These are phyloP conservation scores for Leucania comma DNA, from an alignment of 2,888 invertebrate genomes.

Conservation along the genomic window DNA sequence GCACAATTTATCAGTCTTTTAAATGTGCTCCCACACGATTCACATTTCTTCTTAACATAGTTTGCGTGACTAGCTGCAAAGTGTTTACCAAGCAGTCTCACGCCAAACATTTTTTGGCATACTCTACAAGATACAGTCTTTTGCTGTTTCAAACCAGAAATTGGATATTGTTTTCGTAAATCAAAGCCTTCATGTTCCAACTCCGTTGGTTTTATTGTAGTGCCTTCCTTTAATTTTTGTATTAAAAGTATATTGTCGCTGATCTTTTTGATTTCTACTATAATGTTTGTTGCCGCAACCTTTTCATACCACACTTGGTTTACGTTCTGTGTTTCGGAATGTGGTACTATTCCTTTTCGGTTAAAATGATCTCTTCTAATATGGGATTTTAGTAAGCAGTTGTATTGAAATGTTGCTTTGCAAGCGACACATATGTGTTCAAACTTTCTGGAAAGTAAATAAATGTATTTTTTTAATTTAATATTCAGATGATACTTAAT, in stretches of 20 bases:
- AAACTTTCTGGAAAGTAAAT: constrained; percentile 27
- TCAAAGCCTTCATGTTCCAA: constrained; percentile 59
- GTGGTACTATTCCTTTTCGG: constrained; percentile 63
- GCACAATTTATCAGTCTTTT: constrained; percentile 2
- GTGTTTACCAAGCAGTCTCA: background rate
- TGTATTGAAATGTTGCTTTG: constrained; percentile 56
- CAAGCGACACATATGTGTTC: constrained; percentile 70
- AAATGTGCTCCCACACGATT: background rate
- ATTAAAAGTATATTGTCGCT: constrained; percentile 71
- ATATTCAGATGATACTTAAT: background rate
- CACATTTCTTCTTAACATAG: background rate
- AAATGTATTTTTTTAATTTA: background rate
- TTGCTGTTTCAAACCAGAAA: background rate
- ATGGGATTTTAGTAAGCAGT: constrained; percentile 69
- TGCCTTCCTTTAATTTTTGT: constrained; percentile 65
- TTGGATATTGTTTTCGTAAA: constrained; percentile 60
- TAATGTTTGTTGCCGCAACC: constrained; percentile 71
- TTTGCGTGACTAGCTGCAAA: background rate
- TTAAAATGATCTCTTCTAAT: constrained; percentile 78
- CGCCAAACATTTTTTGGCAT: background rate
- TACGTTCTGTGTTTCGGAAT: constrained; percentile 69
- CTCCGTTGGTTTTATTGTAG: constrained; percentile 48
- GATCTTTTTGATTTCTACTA: constrained; percentile 77
- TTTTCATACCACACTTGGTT: constrained; percentile 81
- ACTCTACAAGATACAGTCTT: background rate